A percentile compares a stretch with the other conserved stretches of the same genome.
phyloP scores from a whole-genome alignment of 2,888 invertebrate genomes.

The Teleiodes luculella region DNA sequence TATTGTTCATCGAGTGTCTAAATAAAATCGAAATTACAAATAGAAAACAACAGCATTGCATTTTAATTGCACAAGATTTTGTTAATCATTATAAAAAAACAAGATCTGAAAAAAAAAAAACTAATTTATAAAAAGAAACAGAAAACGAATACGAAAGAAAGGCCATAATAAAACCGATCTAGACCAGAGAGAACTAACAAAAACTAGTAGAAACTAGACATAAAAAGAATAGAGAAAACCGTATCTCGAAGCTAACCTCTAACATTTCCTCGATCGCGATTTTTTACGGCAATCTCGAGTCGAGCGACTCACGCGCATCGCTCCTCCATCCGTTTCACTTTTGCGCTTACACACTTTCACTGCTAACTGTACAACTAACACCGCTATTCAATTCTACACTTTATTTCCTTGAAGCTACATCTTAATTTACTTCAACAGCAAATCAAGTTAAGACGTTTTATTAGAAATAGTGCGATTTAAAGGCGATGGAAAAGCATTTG shows the following conservation, averaged over 20 bases:
- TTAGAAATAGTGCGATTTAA: neutral
- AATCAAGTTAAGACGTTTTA: neutral
- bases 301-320: slow-evolving; percentile 48
- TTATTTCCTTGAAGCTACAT: neutral
- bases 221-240: slow-evolving; percentile 25
- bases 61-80: too few species aligned
- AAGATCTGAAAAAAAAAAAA: too few species aligned
- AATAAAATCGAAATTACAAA: too few species aligned
- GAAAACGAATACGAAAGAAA: too few species aligned
- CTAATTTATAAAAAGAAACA: too few species aligned
- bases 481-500: slow-evolving; percentile 29
- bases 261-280: slow-evolving; percentile 53
- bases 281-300: slow-evolving; percentile 64
- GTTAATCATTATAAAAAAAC: too few species aligned
- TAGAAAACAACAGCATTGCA: too few species aligned
- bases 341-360: slow-evolving; percentile 75
- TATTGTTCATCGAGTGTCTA: too few species aligned
- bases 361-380: slow-evolving; percentile 55
- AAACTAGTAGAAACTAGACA: neutral
- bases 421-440: too few species aligned
- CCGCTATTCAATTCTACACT: neutral
- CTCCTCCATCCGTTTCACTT: slow-evolving; percentile 71
- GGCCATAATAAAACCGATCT: neutral
- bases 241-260: slow-evolving; percentile 38
- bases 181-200: neutral